Percentiles rank a stretch among this genome's conserved stretches.
phyloP scores from a whole-genome alignment of 1,140 invertebrate genomes.

The Achroia grisella region DNA sequence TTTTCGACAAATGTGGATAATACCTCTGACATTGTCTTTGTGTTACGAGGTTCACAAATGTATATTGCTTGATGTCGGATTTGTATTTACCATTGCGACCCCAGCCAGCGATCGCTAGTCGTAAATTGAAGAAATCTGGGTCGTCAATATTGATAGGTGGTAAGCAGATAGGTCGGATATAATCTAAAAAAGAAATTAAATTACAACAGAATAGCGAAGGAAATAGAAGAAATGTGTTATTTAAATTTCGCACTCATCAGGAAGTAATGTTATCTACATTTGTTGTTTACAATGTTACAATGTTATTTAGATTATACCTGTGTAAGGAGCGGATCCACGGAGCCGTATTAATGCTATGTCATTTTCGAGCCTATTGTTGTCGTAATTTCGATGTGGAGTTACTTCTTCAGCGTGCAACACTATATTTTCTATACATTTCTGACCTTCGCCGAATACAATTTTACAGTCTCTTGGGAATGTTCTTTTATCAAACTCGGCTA shows the following conservation, averaged over 20 bases:
- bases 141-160: constrained; percentile 44
- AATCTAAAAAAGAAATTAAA: too few relatives aligned
- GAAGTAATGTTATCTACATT: too few relatives aligned
- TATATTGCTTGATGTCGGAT: constrained; percentile 49
- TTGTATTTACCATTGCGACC: constrained; percentile 37
- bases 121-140: constrained; percentile 37
- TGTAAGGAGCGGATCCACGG: constrained; percentile 36
- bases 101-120: constrained; percentile 52
- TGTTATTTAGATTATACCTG: constrained; percentile 43
- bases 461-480: constrained; percentile 57
- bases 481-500: constrained; percentile 57
- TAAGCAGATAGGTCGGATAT: constrained; percentile 54
- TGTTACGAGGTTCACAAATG: constrained; percentile 44
- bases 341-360: constrained; percentile 54
- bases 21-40: constrained; percentile 32
- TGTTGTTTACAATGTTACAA: too few relatives aligned
- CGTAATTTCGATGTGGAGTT: constrained; percentile 37
- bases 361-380: constrained; percentile 36
- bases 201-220: too few relatives aligned
- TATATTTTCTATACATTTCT: constrained; percentile 47
- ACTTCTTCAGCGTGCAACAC: constrained; percentile 32
- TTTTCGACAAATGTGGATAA: constrained; percentile 31
- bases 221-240: too few relatives aligned
- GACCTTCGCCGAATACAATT: constrained; percentile 17
- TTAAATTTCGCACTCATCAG: too few relatives aligned